Base-by-base conservation (phyloP, 2,797 vertebrate species). In the Enoplosus armatus region DNA sequence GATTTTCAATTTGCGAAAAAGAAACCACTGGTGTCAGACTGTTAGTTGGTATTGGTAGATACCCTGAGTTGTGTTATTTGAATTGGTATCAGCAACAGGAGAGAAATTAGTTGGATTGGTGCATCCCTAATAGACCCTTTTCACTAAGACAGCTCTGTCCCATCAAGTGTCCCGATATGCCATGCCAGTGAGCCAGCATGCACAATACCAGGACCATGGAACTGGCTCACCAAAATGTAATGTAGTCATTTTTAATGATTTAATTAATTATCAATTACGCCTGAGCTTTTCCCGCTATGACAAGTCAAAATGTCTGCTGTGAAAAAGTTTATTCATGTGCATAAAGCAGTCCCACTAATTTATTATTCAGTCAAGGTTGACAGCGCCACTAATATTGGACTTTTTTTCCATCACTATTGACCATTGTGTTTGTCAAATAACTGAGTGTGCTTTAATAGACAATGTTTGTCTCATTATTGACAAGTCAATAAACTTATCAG, bases 381-480 rank as follows among this genome's bases (percentile, higher is more conserved):
- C n/a, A 31, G 16, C 43, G 9, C n/a, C n/a, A 11, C 6, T 37
- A 31, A 54, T 66, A 55, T 29, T 39, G 20, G 63, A 20, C 12
- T 59, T 41, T 27, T 56, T 47, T 55, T 41, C 26, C 26, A 70
- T 41, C 33, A 27, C 45, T 70, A 43, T 54, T 55, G 58, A 64
- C 45, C 27, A 18, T 12, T 48, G 45, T 55, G 37, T 79, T 72
- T 64, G n/a, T 72, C 33, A 76, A 50, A 54, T 47, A 39, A 27
- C 29, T 18, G 8, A 63, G 29, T 56, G 31, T 29, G 3, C 37
- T 78, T 63, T 59, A 73, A 73, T 35, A 62, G 66, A 24, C 31
- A 39, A 24, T 31, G 33, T 61, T 62, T 64, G 45, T 60, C 43
- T 47, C 64, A 69, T 60, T 76, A 79, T 75, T 75, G 60, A 79